Percentiles rank a stretch among this genome's conserved stretches.
phyloP scores from a whole-genome alignment of 2,113 vertebrate genomes.

The Aplodontia rufa region DNA sequence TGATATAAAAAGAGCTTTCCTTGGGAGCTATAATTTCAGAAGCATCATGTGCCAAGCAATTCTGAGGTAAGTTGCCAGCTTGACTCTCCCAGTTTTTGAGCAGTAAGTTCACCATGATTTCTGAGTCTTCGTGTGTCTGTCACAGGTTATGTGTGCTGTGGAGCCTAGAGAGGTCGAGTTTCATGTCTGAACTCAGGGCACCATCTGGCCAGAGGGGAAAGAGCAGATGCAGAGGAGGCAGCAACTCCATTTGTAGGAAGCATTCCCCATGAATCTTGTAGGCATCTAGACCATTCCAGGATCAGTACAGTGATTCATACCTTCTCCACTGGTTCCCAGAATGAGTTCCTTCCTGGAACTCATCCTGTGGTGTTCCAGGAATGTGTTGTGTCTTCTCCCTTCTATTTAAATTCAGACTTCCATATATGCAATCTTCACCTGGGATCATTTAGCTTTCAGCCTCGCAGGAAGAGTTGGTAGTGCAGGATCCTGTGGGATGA shows the following conservation, averaged over 20 bases:
- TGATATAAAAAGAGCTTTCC: neutral
- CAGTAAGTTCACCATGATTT: neutral
- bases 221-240: neutral
- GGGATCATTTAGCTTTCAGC: neutral
- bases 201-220: neutral
- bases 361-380: neutral
- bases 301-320: neutral
- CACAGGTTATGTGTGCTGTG: rapidly evolving
- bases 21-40: neutral
- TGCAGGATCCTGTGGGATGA: neutral
- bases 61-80: neutral
- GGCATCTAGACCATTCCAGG: neutral
- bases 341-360: neutral
- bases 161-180: neutral
- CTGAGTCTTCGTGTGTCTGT: neutral
- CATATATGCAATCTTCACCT: neutral
- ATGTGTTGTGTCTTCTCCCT: neutral
- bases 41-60: neutral
- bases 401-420: neutral
- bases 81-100: neutral
- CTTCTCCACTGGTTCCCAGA: rapidly evolving
- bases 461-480: neutral
- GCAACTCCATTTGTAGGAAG: neutral
- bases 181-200: neutral
- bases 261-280: neutral